Conservation (phyloP, 2,888 invertebrate genomes). For the Lucinisca nassula region DNA sequence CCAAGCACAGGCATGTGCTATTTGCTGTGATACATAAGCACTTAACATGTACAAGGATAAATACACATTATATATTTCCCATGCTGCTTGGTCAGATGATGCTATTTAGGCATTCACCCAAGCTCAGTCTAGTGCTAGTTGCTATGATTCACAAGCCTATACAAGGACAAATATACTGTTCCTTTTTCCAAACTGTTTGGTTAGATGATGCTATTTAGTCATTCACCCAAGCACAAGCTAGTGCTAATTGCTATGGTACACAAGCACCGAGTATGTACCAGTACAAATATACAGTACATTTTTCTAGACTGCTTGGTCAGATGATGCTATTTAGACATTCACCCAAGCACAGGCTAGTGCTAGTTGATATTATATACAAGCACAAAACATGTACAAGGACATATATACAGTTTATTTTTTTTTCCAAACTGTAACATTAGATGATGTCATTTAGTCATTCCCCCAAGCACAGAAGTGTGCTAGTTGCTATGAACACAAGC, state of each 20-base stretch:
- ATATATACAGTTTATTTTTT: too few species aligned
- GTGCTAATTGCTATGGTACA: neutral
- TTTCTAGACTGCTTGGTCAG: neutral
- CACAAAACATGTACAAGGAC: neutral
- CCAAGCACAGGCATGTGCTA: neutral
- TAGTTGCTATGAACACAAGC: neutral
- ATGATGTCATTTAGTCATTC: neutral
- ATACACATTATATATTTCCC: neutral
- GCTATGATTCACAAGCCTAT: neutral
- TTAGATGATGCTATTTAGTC: neutral
- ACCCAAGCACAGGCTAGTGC: slow-evolving; percentile 5
- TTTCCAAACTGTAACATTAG: too few species aligned
- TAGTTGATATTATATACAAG: neutral
- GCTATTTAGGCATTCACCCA: neutral
- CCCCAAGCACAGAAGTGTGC: neutral
- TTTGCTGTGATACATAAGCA: neutral
- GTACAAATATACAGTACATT: neutral
- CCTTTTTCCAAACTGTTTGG: too few species aligned
- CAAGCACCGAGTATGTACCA: neutral
- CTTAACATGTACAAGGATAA: neutral
- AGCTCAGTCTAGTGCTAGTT: neutral
- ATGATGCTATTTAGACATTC: neutral
- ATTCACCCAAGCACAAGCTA: slow-evolving; percentile 1
- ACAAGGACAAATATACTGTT: neutral
- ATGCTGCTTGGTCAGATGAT: too few species aligned